These are phyloP conservation scores for Eupithecia tripunctaria DNA, from an alignment of 2,888 invertebrate genomes.

Conservation along the genomic window DNA sequence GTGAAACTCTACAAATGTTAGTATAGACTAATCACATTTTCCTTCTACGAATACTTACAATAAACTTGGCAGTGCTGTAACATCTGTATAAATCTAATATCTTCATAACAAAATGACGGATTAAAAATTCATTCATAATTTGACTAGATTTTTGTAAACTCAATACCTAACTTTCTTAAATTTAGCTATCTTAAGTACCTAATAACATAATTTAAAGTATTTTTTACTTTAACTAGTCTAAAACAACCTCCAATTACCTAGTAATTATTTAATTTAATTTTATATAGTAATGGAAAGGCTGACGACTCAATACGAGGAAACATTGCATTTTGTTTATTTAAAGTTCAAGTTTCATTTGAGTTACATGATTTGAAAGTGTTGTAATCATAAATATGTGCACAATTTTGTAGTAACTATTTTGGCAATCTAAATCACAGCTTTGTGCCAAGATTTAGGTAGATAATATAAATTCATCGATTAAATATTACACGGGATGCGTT, in stretches of 20 bases:
- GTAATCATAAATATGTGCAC: slow-evolving; percentile 7
- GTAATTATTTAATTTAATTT: neutral
- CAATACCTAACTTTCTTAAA: slow-evolving; percentile 28
- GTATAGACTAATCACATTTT: slow-evolving; percentile 35
- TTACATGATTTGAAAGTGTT: neutral
- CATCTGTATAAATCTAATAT: slow-evolving; percentile 62
- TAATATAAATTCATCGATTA: slow-evolving; percentile 6
- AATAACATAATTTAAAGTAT: slow-evolving; percentile 21
- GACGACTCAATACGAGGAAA: neutral
- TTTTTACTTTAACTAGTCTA: slow-evolving; percentile 35
- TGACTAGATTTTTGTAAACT: slow-evolving; percentile 28
- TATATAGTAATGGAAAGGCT: slow-evolving; percentile 1
- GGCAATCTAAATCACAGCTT: slow-evolving; percentile 30
- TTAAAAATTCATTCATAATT: slow-evolving; percentile 32
- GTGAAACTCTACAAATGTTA: slow-evolving; percentile 6
- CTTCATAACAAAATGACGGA: slow-evolving; percentile 49
- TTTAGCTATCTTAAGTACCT: slow-evolving; percentile 26
- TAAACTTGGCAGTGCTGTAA: slow-evolving; percentile 78
- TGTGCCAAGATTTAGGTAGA: slow-evolving; percentile 15
- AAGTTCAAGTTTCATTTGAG: neutral
- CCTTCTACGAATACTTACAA: slow-evolving; percentile 55
- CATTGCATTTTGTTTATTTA: neutral
- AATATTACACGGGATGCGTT: slow-evolving; percentile 6
- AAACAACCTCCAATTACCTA: slow-evolving; percentile 36
- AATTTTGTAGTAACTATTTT: slow-evolving; percentile 20